Evolutionary conservation across 2,888 invertebrate species (phyloP), one percentile per base, ranked within the genome.

Genomic region (Slavum lentiscoides): DNA sequence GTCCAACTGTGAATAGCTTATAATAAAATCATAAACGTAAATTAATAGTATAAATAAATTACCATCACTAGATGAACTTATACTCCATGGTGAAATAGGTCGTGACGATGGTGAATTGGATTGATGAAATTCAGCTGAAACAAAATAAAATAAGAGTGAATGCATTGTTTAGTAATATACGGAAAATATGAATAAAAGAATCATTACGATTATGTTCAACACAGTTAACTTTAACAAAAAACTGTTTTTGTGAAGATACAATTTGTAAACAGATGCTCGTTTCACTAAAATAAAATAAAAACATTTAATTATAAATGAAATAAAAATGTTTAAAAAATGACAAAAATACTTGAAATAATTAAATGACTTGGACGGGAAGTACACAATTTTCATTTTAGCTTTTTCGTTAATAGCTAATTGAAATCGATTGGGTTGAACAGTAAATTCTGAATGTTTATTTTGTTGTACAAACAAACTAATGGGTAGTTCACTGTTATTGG

Each of bases 61-160:
- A 77, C 77, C 69, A 11, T 70, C 80, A 72, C 80, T 80, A 2
- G 80, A 72, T 55, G 80, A 80, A 64, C 70, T 72, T 39, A 72
- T 72, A 80, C 80, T 80, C 80, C 80, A 80, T 55, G 80, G 80
- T 9, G 80, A 80, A 55, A 64, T 64, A 55, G 80, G 72, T 39
- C 80, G 39, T 39, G 72, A 72, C 30, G 39, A 64, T 39, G 39
- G 64, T 55, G 55, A 64, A 72, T 15, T 58, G 15, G 30, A 55
- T 55, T 55, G 80, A 39, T 43, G 30, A 64, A 69, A 62, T 21
- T 72, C 80, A 23, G 15, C 80, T 80, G 53, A 62, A 77, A 69
- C 11, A 64, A 37, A 59, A n/a, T n/a, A 43, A 43, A 43, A 59
- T 75, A 55, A 43, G 9, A 9, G 2, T 9, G 13, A 37, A 30